Conservation (phyloP, 1,140 invertebrate genomes). For the Papilio glaucus region DNA sequence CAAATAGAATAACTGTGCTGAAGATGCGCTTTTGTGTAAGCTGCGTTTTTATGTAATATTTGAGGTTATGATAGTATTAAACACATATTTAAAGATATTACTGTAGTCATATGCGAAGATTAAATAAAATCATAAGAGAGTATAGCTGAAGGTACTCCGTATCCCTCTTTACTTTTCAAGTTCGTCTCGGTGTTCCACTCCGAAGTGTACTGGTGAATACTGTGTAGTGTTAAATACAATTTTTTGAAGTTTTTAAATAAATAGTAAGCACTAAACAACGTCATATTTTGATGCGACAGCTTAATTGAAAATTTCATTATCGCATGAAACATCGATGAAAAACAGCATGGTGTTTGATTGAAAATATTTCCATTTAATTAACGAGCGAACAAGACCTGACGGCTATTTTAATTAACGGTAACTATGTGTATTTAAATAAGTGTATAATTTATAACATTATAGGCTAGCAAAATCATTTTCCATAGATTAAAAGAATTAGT, state of each 20-base stretch:
- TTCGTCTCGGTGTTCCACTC: no score
- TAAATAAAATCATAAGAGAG: no score
- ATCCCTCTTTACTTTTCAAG: no score
- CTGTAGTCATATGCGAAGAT: no score
- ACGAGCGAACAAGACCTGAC: background rate
- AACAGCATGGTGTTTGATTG: conserved; percentile 16
- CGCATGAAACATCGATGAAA: conserved; percentile 6
- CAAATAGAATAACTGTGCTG: conserved; percentile 20
- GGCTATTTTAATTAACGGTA: conserved; percentile 9
- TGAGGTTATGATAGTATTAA: background rate
- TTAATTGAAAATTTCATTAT: conserved; percentile 23
- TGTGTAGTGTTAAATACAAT: background rate
- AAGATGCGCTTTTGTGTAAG: conserved; percentile 15
- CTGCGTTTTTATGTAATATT: background rate
- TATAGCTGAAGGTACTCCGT: no score
- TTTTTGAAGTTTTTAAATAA: no score
- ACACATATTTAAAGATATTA: no score
- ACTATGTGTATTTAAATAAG: no score
- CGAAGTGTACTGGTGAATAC: background rate
- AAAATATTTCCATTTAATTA: conserved; percentile 29
- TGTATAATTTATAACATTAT: no score
- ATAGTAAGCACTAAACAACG: background rate
- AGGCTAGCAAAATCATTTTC: background rate
- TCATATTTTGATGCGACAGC: conserved; percentile 5
- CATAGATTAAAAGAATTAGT: background rate